Percentiles rank a stretch among this genome's conserved stretches.
Evolutionary conservation across 1,140 invertebrate species (phyloP).

Genomic region (Rhyzopertha dominica): DNA sequence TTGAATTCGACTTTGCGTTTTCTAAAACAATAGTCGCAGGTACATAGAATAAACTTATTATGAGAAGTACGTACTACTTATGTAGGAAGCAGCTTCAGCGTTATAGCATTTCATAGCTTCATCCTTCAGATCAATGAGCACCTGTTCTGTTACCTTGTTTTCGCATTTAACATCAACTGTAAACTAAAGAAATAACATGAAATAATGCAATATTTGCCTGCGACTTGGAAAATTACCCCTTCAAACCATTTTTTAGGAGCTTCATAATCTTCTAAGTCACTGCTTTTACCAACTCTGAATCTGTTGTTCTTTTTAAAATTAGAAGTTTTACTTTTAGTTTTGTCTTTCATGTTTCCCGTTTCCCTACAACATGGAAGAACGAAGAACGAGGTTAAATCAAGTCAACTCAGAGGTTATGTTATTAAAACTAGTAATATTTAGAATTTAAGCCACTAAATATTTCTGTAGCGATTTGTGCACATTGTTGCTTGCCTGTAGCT

Average conservation of each 20-base stretch:
- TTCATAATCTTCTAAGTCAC: constrained; percentile 9
- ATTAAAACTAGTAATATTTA: no score
- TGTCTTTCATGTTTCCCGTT: no score
- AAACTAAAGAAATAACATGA: constrained; percentile 33
- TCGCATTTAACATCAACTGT: constrained; percentile 46
- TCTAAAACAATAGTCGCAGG: constrained; percentile 29
- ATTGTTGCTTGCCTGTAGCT: no score
- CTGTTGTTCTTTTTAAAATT: no score
- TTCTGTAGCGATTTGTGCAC: no score
- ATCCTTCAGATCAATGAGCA: constrained; percentile 52
- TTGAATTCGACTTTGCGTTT: constrained; percentile 51
- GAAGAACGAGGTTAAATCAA: no score
- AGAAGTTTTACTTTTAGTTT: no score
- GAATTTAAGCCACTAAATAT: no score
- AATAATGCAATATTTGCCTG: constrained; percentile 6
- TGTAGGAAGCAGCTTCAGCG: constrained; percentile 57
- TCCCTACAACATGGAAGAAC: no score
- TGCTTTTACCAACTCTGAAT: not conserved
- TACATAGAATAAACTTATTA: not conserved
- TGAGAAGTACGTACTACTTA: constrained; percentile 47
- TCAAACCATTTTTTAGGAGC: constrained; percentile 23
- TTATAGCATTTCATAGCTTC: constrained; percentile 58
- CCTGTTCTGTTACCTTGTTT: constrained; percentile 46
- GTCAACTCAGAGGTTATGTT: no score
- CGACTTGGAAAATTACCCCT: constrained; percentile 12